Conservation (phyloP, 1,140 invertebrate genomes). For the Protaetia brevitarsis region DNA sequence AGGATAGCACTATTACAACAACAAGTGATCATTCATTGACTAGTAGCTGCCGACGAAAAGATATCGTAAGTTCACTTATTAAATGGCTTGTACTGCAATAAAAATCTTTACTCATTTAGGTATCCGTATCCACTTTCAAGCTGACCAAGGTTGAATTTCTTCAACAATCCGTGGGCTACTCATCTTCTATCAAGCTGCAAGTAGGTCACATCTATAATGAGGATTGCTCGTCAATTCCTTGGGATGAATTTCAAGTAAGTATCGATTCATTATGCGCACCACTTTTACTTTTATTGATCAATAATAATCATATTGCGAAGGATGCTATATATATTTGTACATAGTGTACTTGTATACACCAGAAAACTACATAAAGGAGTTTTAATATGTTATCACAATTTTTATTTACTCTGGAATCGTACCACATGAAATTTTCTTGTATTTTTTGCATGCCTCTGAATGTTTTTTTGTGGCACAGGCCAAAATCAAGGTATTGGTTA, state of each 20-base stretch:
- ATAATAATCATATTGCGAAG: background rate
- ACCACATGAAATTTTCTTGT: slow-evolving; percentile 42
- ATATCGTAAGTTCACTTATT: slow-evolving; percentile 58
- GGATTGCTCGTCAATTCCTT: slow-evolving; percentile 83
- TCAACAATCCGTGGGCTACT: slow-evolving; percentile 72
- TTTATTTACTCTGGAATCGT: slow-evolving; percentile 14
- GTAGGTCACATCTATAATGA: slow-evolving; percentile 72
- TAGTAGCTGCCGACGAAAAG: slow-evolving; percentile 73
- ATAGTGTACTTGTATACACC: background rate
- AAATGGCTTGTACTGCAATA: background rate
- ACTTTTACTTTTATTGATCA: slow-evolving; percentile 15
- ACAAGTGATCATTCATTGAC: slow-evolving; percentile 78
- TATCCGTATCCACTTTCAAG: slow-evolving; percentile 78
- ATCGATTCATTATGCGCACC: slow-evolving; percentile 18
- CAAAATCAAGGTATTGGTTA: slow-evolving; percentile 57
- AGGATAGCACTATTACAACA: slow-evolving; percentile 61
- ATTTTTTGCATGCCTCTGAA: slow-evolving; percentile 62
- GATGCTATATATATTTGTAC: background rate
- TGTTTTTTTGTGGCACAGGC: slow-evolving; percentile 61
- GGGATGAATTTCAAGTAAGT: slow-evolving; percentile 90
- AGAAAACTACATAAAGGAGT: background rate
- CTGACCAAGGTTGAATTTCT: slow-evolving; percentile 79
- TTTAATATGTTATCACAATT: slow-evolving; percentile 7
- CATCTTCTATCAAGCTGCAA: slow-evolving; percentile 72
- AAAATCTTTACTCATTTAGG: slow-evolving; percentile 52